Conservation (phyloP, 2,113 vertebrate species). For the Acrocephalus kingi region DNA sequence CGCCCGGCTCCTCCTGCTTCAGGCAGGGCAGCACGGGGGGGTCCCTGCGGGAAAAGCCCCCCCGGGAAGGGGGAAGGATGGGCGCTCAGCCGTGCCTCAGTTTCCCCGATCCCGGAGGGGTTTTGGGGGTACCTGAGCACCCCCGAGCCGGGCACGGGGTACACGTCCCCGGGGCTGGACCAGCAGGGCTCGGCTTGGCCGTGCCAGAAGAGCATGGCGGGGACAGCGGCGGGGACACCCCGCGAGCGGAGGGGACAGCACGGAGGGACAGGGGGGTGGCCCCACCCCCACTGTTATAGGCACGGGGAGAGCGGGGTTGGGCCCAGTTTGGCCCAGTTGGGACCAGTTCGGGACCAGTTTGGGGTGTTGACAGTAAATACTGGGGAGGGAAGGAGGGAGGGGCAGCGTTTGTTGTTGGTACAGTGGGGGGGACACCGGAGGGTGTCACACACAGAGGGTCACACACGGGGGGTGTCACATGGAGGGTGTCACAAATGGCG, state of each 20-base stretch:
- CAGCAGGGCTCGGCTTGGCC: background rate
- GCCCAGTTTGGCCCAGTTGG: background rate
- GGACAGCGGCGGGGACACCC: background rate
- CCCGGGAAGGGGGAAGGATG: background rate
- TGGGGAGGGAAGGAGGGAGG: background rate
- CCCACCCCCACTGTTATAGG: background rate
- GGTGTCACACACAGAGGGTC: no score
- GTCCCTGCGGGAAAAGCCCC: background rate
- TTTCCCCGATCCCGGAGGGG: fast-evolving
- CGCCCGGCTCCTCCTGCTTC: background rate
- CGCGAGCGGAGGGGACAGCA: background rate
- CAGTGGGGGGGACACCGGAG: no score
- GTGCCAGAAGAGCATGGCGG: background rate
- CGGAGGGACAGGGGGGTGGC: background rate
- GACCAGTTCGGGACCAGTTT: background rate
- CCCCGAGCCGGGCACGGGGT: background rate
- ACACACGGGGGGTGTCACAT: no score
- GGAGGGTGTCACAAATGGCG: no score
- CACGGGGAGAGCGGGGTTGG: background rate
- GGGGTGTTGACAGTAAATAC: background rate
- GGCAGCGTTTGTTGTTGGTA: background rate
- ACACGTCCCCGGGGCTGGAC: background rate
- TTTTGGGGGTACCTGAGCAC: background rate
- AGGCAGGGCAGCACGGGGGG: background rate
- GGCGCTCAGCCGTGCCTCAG: background rate